These are phyloP conservation scores for Camelus dromedarius DNA, from an alignment of 2,113 vertebrate genomes.

Conservation along the genomic window DNA sequence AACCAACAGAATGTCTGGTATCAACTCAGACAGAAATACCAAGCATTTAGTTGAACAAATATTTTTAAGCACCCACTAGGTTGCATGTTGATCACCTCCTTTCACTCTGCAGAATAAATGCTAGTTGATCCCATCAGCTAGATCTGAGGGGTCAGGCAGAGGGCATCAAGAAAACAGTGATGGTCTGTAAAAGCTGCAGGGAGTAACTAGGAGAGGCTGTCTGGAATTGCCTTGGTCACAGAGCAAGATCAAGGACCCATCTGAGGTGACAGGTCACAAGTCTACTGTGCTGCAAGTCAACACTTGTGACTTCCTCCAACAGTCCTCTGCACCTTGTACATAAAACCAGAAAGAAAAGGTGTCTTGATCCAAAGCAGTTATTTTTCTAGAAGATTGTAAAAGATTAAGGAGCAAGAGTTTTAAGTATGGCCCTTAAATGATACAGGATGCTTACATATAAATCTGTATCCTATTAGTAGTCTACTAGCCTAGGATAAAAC, in stretches of 20 bases:
- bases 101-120: neutral
- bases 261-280: neutral
- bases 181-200: neutral
- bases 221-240: neutral
- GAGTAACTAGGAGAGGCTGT: neutral
- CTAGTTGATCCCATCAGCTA: neutral
- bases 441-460: constrained; percentile 12
- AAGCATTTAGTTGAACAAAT: neutral
- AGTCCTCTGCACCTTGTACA: neutral
- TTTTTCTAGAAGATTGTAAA: constrained; percentile 13
- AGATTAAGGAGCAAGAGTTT: neutral
- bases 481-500: neutral
- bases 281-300: neutral
- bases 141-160: neutral
- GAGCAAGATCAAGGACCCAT: neutral
- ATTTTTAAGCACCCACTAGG: neutral
- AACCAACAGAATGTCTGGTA: neutral
- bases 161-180: neutral
- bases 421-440: neutral
- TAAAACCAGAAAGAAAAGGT: neutral
- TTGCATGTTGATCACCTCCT: neutral
- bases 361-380: neutral
- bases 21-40: neutral
- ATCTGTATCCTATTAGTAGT: neutral
- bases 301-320: neutral